These are phyloP conservation scores for Microtus richardsoni DNA, from an alignment of 2,113 vertebrate species.

Conservation along the genomic window DNA sequence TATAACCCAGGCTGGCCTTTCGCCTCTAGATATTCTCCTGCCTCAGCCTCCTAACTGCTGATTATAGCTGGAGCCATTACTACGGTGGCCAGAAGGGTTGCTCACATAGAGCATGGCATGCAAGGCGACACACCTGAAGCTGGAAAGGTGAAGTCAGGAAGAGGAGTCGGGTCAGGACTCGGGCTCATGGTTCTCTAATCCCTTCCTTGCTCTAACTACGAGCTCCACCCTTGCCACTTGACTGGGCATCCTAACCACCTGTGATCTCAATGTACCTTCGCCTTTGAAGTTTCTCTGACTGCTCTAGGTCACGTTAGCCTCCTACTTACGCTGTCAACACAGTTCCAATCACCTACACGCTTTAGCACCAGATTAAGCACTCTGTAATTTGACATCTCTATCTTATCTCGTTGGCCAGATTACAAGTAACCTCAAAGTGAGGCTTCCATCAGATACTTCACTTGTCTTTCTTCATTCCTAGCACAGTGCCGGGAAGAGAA, in stretches of 20 bases:
- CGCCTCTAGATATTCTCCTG: background rate
- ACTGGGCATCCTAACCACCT: too few species aligned
- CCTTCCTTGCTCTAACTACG: background rate
- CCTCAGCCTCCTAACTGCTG: background rate
- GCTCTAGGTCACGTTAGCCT: background rate
- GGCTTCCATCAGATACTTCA: background rate
- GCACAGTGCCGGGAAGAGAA: background rate
- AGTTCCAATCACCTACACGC: background rate
- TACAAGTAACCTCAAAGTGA: background rate
- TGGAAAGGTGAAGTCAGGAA: background rate
- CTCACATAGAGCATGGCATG: background rate
- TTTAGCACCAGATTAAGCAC: background rate
- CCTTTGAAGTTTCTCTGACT: background rate
- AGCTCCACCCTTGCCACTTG: background rate
- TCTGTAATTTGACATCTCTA: background rate
- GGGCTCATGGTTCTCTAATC: background rate
- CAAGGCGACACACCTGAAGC: background rate
- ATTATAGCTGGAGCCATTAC: background rate
- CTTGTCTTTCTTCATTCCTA: constrained; percentile 17
- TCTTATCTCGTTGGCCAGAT: background rate
- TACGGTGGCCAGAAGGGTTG: background rate
- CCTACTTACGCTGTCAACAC: background rate
- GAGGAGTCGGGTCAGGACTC: background rate
- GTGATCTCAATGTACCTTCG: background rate
- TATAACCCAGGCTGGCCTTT: background rate